A percentile compares a stretch with the other conserved stretches of the same genome.
These are phyloP conservation scores for Macrophya annulata DNA, from an alignment of 2,888 invertebrate genomes.

Conservation along the genomic window DNA sequence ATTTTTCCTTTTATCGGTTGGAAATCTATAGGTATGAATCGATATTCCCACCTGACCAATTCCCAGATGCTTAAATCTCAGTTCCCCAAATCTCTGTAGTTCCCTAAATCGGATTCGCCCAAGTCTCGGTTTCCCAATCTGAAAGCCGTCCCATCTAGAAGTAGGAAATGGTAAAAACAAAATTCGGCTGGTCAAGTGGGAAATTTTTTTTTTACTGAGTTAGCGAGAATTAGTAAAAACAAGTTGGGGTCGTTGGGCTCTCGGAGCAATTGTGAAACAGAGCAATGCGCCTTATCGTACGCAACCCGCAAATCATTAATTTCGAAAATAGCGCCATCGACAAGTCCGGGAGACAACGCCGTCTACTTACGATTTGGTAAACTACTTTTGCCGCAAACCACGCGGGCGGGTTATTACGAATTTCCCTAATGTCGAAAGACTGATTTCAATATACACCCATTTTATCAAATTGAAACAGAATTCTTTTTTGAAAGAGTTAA, in stretches of 20 bases:
- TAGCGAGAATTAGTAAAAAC: background rate
- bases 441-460: no score
- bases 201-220: background rate
- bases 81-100: background rate
- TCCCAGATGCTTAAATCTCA: background rate
- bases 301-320: background rate
- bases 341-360: background rate
- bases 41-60: slow-evolving; percentile 5
- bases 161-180: background rate
- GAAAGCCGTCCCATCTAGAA: background rate
- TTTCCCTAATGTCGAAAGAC: no score
- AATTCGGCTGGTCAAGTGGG: background rate
- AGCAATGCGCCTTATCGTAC: background rate
- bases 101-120: background rate
- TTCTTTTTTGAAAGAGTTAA: no score
- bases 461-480: no score
- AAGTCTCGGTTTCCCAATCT: background rate
- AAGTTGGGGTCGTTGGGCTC: no score
- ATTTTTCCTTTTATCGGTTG: background rate
- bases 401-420: background rate
- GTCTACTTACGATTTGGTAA: background rate
- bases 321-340: background rate
- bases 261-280: background rate
- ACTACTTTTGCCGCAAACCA: background rate
- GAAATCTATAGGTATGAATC: background rate